A percentile compares a stretch with the other conserved stretches of the same genome.
phyloP scores from a whole-genome alignment of 2,888 invertebrate genomes.

The Tinea semifulvella region DNA sequence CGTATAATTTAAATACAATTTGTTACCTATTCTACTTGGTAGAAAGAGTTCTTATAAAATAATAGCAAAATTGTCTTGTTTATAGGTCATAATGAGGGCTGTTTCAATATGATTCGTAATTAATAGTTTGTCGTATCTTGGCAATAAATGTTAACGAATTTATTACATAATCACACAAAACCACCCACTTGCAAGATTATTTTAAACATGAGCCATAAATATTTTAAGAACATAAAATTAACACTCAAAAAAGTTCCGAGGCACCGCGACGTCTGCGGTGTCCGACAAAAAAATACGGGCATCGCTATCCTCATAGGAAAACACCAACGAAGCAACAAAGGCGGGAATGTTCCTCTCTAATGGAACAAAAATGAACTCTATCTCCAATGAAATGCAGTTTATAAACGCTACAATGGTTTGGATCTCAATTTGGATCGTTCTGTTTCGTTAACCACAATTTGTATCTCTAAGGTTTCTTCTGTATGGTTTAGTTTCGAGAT shows the following conservation, averaged over 20 bases:
- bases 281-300: conserved; percentile 52
- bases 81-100: no score
- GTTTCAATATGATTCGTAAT: no score
- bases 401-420: neutral
- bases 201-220: conserved; percentile 35
- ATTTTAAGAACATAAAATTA: conserved; percentile 66
- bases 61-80: no score
- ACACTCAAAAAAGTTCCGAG: conserved; percentile 62
- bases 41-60: no score
- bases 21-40: no score
- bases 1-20: no score
- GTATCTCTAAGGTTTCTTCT: conserved; percentile 38
- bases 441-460: conserved; percentile 32
- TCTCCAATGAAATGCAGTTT: neutral
- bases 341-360: conserved; percentile 16
- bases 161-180: no score
- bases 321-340: conserved; percentile 29
- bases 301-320: conserved; percentile 40
- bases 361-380: conserved; percentile 18
- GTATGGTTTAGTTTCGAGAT: conserved; percentile 45
- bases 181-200: no score
- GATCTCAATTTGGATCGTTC: conserved; percentile 16
- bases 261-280: conserved; percentile 62
- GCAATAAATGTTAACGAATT: no score
- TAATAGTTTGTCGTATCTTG: no score